Conservation (phyloP, 53 echinoderm and acorn worm genomes). For the Patiria pectinifera region DNA sequence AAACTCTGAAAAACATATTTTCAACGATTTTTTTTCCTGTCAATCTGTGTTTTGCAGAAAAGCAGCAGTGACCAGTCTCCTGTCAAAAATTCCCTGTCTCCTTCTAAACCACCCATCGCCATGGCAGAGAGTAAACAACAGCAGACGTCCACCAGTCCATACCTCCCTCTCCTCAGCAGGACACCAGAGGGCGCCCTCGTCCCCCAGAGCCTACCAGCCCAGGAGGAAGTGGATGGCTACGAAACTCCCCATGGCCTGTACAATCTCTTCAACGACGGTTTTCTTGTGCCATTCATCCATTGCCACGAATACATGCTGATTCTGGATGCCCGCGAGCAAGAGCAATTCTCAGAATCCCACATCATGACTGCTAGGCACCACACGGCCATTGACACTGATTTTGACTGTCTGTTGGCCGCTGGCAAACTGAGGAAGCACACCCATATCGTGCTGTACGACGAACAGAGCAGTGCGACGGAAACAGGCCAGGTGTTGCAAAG, state of each 20-base stretch:
- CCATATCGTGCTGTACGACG: conserved; percentile 83
- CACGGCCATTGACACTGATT: conserved; percentile 84
- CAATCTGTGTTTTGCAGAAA: not conserved
- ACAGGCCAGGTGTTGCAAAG: conserved; percentile 20
- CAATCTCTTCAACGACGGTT: conserved; percentile 83
- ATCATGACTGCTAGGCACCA: conserved; percentile 81
- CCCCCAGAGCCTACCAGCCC: conserved; percentile 27
- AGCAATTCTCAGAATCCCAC: conserved; percentile 43
- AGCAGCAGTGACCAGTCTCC: not conserved
- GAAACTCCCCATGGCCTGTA: conserved; percentile 75
- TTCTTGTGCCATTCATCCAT: conserved; percentile 73
- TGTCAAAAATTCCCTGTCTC: not conserved
- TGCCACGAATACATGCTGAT: conserved; percentile 77
- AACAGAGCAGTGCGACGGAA: conserved; percentile 52
- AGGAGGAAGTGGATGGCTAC: conserved; percentile 67
- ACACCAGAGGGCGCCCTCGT: conserved; percentile 41
- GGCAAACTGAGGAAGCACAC: conserved; percentile 73
- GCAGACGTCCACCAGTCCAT: conserved; percentile 18
- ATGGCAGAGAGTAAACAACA: not conserved
- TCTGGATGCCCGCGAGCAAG: conserved; percentile 73
- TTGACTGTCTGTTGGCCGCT: conserved; percentile 70
- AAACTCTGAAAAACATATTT: not conserved
- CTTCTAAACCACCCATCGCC: not conserved
- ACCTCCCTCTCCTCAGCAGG: conserved; percentile 32
- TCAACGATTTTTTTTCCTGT: not conserved